Conservation (phyloP, 1,140 invertebrate species). For the Scylla paramamosain region DNA sequence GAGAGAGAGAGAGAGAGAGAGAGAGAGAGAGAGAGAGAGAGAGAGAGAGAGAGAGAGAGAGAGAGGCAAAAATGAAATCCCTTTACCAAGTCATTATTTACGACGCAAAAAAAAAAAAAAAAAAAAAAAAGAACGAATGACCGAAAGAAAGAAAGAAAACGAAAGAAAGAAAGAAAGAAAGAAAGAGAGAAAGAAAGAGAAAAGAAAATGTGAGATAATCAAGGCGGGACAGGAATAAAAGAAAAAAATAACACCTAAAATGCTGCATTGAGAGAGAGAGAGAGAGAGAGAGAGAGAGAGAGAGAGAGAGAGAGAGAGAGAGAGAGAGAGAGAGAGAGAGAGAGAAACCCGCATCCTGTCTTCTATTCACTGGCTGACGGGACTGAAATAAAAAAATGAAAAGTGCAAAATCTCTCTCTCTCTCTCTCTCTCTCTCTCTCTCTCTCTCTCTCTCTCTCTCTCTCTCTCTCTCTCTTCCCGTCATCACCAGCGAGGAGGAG, state of each 20-base stretch:
- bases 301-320: slow-evolving; percentile 40
- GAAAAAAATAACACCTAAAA: too few relatives aligned
- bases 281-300: slow-evolving; percentile 25
- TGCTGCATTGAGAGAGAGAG: too few relatives aligned
- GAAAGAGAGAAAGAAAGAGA: background rate
- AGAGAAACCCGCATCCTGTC: too few relatives aligned
- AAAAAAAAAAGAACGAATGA: background rate
- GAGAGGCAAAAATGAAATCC: background rate
- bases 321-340: slow-evolving; percentile 36
- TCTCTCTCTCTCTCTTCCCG: too few relatives aligned
- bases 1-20: background rate
- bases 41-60: background rate
- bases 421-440: too few relatives aligned
- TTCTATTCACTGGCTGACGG: too few relatives aligned
- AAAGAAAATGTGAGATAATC: too few relatives aligned
- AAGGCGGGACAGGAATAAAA: too few relatives aligned
- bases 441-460: too few relatives aligned
- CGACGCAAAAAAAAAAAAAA: background rate
- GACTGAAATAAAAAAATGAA: too few relatives aligned
- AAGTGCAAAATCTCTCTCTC: too few relatives aligned
- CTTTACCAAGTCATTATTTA: background rate
- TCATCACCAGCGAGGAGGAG: too few relatives aligned
- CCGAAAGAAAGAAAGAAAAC: background rate
- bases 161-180: background rate
- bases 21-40: background rate